Base-by-base conservation (phyloP, 2,888 invertebrate genomes). In the Aphrophora alni region DNA sequence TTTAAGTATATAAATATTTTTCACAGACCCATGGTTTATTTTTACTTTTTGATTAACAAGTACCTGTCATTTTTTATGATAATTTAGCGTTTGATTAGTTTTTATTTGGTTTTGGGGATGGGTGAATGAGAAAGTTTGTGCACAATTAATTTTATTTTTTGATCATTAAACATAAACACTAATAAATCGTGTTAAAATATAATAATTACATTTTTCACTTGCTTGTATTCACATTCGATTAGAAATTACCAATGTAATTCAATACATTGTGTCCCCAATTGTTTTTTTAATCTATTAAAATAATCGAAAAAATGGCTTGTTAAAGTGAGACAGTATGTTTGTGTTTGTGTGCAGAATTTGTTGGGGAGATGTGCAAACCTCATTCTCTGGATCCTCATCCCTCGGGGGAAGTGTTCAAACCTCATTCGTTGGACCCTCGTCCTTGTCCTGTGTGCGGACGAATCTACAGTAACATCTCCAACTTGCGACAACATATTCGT, bases 401-500 rank as follows among this genome's bases (percentile, higher is more conserved):
- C 26, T 59, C 27, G 10, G 72, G 75, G n/a, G 78, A 81, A 28
- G 71, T 75, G 24, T 27, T 51, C 25, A 81, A 81, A 59, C 88
- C 89, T 87, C 89, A 89, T 88, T 89, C 89, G 87, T 89, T 90
- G 88, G 90, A 89, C 88, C 89, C 90, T 86, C 90, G 91, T 87
- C 91, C 91, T 84, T 92, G 92, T 89, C 91, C 90, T 86, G 91
- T 91, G 87, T 92, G 92, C 89, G 91, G 91, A 86, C 90, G 91
- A 87, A 90, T 91, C 86, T 92, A 92, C 89, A 92, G 91, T 89
- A 92, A 92, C 88, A 89, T 92, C 86, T 92, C 92, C 85, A 92
- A 92, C 88, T 89, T 92, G 85, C 89, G 92, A 84, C 92, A 92
- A 87, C 92, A 92, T 88, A 91, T 92, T 89, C 91, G 92, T 88